Evolutionary conservation across 2,888 invertebrate species (phyloP), one percentile per base, ranked within the genome.

Genomic region (Sinohyriopsis cumingii): DNA sequence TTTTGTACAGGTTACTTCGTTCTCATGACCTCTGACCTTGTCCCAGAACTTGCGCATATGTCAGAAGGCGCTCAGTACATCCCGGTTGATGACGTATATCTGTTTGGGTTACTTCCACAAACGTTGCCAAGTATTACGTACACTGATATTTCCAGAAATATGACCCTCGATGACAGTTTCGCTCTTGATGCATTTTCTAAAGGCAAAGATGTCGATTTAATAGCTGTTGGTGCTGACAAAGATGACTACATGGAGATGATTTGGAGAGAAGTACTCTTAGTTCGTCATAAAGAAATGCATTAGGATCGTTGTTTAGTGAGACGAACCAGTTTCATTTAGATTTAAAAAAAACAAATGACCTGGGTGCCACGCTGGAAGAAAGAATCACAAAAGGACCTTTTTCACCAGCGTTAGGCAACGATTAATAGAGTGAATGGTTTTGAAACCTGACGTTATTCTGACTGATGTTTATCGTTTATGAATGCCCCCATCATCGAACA

Each of bases 91-190:
- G 89, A 89, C 67, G 88, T 84, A 3, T 89, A 87, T 65, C 69
- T 86, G 56, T 87, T 86, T 55, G 88, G 88, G 6, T 65, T 85
- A 9, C 70, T 87, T 20, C 72, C 82, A 5, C 45, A 71, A 22
- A 76, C 81, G 54, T 68, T 81, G 12, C 65, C 64, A 28, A 72
- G 80, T 33, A 71, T 84, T 18, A 70, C 75, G 12, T 83, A 78
- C 68, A 72, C 85, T 24, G 77, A 83, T 69, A 68, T 97, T 77
- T 92, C 96, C 12, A 96, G 96, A 91, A 97, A 97, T 90, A 96
- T 97, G 70, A 96, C 95, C 6, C 92, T 97, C 65, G 96, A 95
- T 57, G 77, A 76, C 64, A 77, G 76, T 55, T 62, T 66, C 53
- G 82, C 76, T 60, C 59, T 82, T 45, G 59, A 77, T 45, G 74